Evolutionary conservation across 2,113 vertebrate genomes (phyloP).

Genomic region (Accipiter cooperii): DNA sequence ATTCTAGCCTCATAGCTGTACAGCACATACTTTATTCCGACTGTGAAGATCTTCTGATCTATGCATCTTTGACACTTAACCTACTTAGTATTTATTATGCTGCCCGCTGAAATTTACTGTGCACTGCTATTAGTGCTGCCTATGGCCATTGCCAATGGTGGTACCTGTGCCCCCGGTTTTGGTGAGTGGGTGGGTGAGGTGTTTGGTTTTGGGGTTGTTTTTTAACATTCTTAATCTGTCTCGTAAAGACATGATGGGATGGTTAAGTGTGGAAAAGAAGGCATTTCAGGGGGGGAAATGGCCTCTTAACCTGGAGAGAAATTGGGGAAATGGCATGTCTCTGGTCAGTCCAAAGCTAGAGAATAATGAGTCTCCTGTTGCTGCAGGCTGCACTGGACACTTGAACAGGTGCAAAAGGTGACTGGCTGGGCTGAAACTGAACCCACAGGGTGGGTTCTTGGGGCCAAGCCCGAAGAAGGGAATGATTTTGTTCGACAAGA

Average conservation of each 20-base stretch:
- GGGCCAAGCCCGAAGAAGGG: background rate
- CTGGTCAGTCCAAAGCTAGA: background rate
- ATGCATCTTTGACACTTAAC: background rate
- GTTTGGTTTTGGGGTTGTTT: background rate
- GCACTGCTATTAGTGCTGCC: background rate
- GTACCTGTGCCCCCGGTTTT: fast-evolving
- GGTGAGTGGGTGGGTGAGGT: background rate
- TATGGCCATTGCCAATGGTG: background rate
- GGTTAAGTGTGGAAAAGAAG: background rate
- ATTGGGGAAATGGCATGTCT: background rate
- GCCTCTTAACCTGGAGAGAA: background rate
- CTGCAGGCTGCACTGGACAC: background rate
- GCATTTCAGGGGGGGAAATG: background rate
- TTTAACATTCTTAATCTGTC: background rate
- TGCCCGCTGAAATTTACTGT: background rate
- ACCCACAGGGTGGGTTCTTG: background rate
- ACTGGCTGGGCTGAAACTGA: background rate
- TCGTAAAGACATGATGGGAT: background rate
- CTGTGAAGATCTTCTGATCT: background rate
- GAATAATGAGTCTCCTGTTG: background rate
- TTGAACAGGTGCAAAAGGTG: background rate
- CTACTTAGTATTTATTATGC: background rate
- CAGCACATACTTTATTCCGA: background rate
- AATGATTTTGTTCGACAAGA: background rate
- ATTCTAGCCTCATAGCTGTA: background rate